phyloP scores from a whole-genome alignment of 2,797 vertebrate genomes.

The Esox lucius region DNA sequence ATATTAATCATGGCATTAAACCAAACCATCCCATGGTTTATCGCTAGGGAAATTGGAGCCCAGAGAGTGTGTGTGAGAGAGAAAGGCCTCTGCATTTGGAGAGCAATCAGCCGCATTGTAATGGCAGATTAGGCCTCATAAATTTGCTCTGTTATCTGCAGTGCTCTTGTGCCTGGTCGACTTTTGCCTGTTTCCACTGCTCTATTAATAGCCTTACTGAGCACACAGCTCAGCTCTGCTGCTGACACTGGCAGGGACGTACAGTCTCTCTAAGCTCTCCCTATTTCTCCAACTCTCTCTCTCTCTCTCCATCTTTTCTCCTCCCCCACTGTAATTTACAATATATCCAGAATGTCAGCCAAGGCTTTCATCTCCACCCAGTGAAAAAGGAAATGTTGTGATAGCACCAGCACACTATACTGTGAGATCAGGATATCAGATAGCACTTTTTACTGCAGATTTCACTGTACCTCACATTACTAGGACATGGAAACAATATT shows the following conservation, averaged over 20 bases:
- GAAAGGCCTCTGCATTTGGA: not conserved
- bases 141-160: constrained; percentile 51
- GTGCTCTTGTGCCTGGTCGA: constrained; percentile 39
- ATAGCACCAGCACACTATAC: not conserved
- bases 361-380: constrained; percentile 7
- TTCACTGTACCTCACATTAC: not conserved
- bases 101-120: constrained; percentile 52
- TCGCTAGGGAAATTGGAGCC: constrained; percentile 14
- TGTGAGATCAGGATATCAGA: not conserved
- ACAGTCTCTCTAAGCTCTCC: not conserved
- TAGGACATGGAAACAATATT: not conserved
- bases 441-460: not conserved
- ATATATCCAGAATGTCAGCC: constrained; percentile 2
- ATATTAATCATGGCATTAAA: constrained; percentile 28
- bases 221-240: constrained; percentile 56
- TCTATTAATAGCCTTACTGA: constrained; percentile 73
- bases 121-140: constrained; percentile 66
- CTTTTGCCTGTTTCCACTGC: constrained; percentile 67
- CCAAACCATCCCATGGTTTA: not conserved
- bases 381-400: not conserved
- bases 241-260: constrained; percentile 4
- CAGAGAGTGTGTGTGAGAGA: not conserved
- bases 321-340: constrained; percentile 3
- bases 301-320: not conserved
- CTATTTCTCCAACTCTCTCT: constrained; percentile 13